Percentiles rank a stretch among this genome's conserved stretches.
These are phyloP conservation scores for Metellina segmentata DNA, from an alignment of 2,888 invertebrate genomes.

Conservation along the genomic window DNA sequence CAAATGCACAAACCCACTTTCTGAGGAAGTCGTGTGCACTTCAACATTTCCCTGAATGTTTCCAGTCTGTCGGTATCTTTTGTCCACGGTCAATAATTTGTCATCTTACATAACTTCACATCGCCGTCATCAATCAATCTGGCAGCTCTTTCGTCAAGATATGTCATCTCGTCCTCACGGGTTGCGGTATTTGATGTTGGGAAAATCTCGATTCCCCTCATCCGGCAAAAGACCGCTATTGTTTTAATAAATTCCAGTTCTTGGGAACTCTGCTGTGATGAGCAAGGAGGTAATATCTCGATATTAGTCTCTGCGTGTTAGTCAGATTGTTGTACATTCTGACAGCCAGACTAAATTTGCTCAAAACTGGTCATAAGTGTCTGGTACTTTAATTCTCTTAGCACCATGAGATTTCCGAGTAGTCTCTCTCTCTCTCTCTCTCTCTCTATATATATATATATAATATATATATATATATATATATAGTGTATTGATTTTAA, in stretches of 20 bases:
- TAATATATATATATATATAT: no score
- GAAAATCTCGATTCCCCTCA: neutral
- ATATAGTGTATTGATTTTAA: no score
- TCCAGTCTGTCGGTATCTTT: neutral
- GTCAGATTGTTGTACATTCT: no score
- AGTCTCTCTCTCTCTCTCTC: no score
- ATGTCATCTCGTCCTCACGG: constrained; percentile 15
- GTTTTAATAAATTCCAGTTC: neutral
- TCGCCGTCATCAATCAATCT: constrained; percentile 37
- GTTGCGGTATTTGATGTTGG: constrained; percentile 21
- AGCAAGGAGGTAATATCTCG: no score
- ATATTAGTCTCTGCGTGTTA: no score
- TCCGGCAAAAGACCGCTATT: neutral
- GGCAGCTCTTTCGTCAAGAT: constrained; percentile 52
- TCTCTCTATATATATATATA: no score
- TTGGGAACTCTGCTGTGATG: no score
- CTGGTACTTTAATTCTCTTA: no score
- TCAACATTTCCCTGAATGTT: neutral
- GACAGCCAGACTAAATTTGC: no score
- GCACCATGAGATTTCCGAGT: no score
- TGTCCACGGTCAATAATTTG: constrained; percentile 36
- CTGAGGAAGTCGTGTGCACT: neutral
- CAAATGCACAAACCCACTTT: neutral
- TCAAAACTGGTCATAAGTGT: no score
- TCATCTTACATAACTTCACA: constrained; percentile 41